Evolutionary conservation across 1,140 invertebrate genomes (phyloP), one percentile per base, ranked within the genome.

Genomic region (Calephelis nemesis): DNA sequence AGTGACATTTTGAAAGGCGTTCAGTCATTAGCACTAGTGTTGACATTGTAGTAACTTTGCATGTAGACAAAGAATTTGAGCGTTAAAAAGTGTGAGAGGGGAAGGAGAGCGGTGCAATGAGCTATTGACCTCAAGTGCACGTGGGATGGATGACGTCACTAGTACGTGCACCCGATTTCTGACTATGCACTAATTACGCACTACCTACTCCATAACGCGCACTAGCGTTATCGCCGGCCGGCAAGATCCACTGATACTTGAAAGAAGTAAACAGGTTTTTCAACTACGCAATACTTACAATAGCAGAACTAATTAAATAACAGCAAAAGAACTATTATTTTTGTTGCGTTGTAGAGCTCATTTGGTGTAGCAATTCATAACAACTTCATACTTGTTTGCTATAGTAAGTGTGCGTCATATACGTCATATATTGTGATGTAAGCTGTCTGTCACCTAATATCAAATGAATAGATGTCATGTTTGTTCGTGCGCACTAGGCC

Each of bases 101-200:
- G 70, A 69, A 62, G 74, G 58, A 72, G 58, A 60, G 63, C 75
- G 73, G 76, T 80, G 81, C 74, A 80, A 68, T 68, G 72, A 77
- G 83, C 79, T 87, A 85, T 85, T 82, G 83, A 85, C 83, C 82
- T 74, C 82, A 68, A 47, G 72, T 81, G 69, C 80, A 85, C 84
- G 84, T 84, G 82, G 76, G 74, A 62, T 52, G 68, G 30, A 69
- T 63, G 63, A 63, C 73, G 73, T 71, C 72, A 64, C 50, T 50
- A 47, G 63, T 62, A 63, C 66, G 70, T 71, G 63, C 65, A 70
- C 63, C 64, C 64, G 63, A 67, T 67, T 40, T 60, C 65, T 42
- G 40, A 58, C 50, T 42, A 58, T 67, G 50, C 64, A 70, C 73
- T 64, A 72, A 76, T 71, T 75, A 75, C 73, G 75, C 75, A 71